Base-by-base conservation (phyloP, 2,888 invertebrate genomes). In the Oxycera nigricornis region DNA sequence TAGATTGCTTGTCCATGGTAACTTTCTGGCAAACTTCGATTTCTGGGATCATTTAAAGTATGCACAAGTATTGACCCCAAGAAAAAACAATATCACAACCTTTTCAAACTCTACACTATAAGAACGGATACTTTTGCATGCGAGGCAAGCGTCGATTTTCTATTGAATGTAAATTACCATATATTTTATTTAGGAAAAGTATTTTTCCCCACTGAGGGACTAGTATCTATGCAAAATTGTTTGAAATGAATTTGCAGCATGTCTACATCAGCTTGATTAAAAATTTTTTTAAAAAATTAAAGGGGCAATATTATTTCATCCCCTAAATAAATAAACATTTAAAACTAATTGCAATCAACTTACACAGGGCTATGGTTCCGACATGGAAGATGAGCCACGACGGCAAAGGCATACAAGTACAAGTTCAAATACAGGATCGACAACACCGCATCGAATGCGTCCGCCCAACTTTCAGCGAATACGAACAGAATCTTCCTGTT, bases 401-500 rank as follows among this genome's bases (percentile, higher is more conserved):
- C 31, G 73, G 83, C 78, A 84, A 83, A 76, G 84, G 84, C 79
- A 85, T 35, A 55, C 46, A 20, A 75, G 87, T 0, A 77, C 78
- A 35, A 76, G 76, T 67, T 75, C 75, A 39, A 75, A 28, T 35
- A 68, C 74, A 24, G 76, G 73, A 62, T 4, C 30, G 1, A 39
- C 46, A 31, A 68, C 31, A 26, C 50, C 55, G 30, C 35, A 35
- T 3, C 31, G 52, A 50, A 52, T 74, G 50, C 39, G 52, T 7
- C 61, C 73, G 73, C 31, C 31, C 20, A 11, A 55, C n/a, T 24
- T 57, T 67, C 81, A 82, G 1, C 82, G 85, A 30, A 82, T 83
- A 75, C 83, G 85, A 52, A 85, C 85, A 1, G 85, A 85, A 76
- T 85, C 85, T 2, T 82, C 82, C 2, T 85, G 85, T 59, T 85